These are phyloP conservation scores for Drosophila niveifrons DNA, from an alignment of 2,888 invertebrate species.

Conservation along the genomic window DNA sequence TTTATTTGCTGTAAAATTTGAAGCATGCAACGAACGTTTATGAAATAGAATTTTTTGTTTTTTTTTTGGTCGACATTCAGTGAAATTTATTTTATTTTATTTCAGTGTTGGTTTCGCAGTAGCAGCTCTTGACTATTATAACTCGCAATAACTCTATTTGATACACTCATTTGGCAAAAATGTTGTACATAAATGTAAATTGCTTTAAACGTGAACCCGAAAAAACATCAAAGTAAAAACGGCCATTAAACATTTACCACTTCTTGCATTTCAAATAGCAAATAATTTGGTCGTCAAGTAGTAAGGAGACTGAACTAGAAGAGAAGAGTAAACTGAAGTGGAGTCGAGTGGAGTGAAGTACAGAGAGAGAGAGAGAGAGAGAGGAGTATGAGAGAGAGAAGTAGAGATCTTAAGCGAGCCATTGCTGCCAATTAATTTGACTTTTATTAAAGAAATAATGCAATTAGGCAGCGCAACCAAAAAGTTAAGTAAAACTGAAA, in stretches of 20 bases:
- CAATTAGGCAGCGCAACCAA: slow-evolving; percentile 59
- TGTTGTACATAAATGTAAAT: slow-evolving; percentile 57
- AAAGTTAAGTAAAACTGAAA: slow-evolving; percentile 42
- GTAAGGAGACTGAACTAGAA: not conserved
- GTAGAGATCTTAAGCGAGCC: slow-evolving; percentile 26
- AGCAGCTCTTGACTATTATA: slow-evolving; percentile 25
- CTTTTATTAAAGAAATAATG: slow-evolving; percentile 74
- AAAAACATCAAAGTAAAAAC: slow-evolving; percentile 62
- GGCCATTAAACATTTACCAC: slow-evolving; percentile 66
- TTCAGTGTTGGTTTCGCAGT: not conserved
- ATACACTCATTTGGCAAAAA: slow-evolving; percentile 26
- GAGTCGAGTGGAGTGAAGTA: not conserved
- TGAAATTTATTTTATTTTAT: slow-evolving; percentile 37
- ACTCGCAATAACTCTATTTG: slow-evolving; percentile 56
- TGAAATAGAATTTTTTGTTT: slow-evolving; percentile 57
- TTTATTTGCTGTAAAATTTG: slow-evolving; percentile 73
- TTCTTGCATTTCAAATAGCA: slow-evolving; percentile 24
- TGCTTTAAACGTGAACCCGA: slow-evolving; percentile 29
- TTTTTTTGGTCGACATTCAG: slow-evolving; percentile 25
- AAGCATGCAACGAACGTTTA: slow-evolving; percentile 57
- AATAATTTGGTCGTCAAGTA: slow-evolving; percentile 18
- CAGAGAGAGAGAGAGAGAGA: not conserved
- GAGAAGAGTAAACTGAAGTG: not conserved
- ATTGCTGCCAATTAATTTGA: slow-evolving; percentile 66
- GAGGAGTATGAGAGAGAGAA: slow-evolving; percentile 4